Base-by-base conservation (phyloP, 2,888 invertebrate species). In the Tipula unca region DNA sequence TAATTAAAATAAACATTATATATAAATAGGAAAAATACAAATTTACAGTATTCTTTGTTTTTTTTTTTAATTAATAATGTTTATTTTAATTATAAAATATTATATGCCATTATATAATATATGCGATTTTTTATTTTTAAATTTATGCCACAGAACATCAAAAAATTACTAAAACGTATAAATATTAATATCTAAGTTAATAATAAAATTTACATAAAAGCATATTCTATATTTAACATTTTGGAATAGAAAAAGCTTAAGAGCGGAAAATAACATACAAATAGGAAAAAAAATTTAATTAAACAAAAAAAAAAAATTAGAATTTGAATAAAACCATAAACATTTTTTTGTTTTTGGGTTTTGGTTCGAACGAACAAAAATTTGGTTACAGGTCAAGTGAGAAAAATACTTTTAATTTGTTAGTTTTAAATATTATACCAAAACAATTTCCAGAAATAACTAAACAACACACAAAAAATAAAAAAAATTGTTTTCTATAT, bases 351-450 rank as follows among this genome's bases (percentile, higher is more conserved):
- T 32, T 25, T 69, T 69, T 69, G 3, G 25, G 69, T 25, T 69
- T 69, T 69, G 69, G 69, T 69, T 69, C 69, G 69, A 69, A 69
- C 25, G 25, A 25, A 69, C 69, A 8, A 69, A 69, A 69, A 69
- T 69, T 69, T 69, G 69, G 69, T 69, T 69, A 69, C 69, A 69
- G 69, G 69, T 69, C 69, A 69, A 69, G 69, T 69, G 69, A 69
- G 69, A 69, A 69, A 69, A 69, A 69, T 69, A 69, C 69, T 69
- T 69, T 69, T 69, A 69, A 69, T 69, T 69, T 69, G 69, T 69
- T 69, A 69, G 69, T 25, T 69, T 69, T 25, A 69, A 69, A 69
- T 69, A n/a, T n/a, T n/a, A n/a, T n/a, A 69, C 69, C 69, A 69
- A 69, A 69, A 25, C 69, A 69, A 69, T 69, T 69, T 69, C 69